Evolutionary conservation across 1,140 invertebrate genomes (phyloP), one percentile per base, ranked within the genome.

Genomic region (Caenorhabditis briggsae): DNA sequence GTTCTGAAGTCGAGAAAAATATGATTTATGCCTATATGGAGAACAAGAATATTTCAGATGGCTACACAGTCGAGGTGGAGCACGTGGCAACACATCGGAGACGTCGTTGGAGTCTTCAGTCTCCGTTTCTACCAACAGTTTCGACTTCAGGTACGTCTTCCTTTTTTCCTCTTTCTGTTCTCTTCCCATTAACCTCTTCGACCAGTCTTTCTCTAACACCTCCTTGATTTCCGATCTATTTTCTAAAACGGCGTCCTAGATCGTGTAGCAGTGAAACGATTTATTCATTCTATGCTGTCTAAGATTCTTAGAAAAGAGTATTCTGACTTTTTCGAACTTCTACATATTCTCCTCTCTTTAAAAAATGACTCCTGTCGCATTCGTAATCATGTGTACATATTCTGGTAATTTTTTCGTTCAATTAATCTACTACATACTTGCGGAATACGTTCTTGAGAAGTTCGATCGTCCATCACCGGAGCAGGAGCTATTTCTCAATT

Each of bases 401-500:
- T 78, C 70, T 78, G 70, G 70, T 18, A 78, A 78, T 23, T 20
- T 78, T 12, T 53, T 78, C 33, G 70, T 78, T 41, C 70, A 78
- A 78, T 78, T 78, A 12, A 50, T 78, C n/a, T 78, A 78, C 46
- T 78, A 78, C n/a, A n/a, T 78, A 12, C 6, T 78, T 2, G 46
- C 70, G 6, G 70, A 78, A 78, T 78, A 53, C 70, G 70, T 78
- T 18, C 46, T 78, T 18, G 70, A 78, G 50, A 50, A 78, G 46
- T 78, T 78, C 46, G 46, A 78, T 25, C 12, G 46, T 50, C 70
- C 70, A 46, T 46, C 46, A 53, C 70, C 70, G 46, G 70, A 78
- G 70, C 70, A 78, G 20, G 70, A 78, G 70, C n/a, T 78, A 50
- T 78, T 50, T 78, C 70, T 78, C 43, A 50, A 78, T 78, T 78